Evolutionary conservation across 2,113 vertebrate genomes (phyloP).

Genomic region (Haemorhous mexicanus): DNA sequence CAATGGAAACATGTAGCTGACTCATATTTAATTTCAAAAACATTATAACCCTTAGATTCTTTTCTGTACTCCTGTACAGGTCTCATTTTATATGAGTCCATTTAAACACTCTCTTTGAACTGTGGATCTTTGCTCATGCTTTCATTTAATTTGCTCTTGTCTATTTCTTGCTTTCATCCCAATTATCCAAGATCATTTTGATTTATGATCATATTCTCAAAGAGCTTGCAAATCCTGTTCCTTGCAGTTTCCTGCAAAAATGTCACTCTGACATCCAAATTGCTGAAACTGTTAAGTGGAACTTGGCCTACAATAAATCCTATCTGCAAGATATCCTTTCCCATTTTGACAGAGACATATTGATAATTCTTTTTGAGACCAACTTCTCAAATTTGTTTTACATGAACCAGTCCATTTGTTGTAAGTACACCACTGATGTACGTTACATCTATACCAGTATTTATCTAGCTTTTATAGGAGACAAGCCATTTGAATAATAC

Average conservation of each 20-base stretch:
- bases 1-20: neutral
- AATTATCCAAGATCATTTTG: constrained; percentile 34
- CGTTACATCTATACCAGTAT: neutral
- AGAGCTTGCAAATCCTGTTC: neutral
- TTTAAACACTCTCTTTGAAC: constrained; percentile 29
- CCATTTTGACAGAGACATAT: neutral
- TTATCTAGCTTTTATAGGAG: neutral
- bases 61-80: neutral
- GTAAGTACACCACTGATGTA: neutral
- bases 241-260: neutral
- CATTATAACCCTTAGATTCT: neutral
- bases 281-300: neutral
- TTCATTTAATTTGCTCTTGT: constrained; percentile 25
- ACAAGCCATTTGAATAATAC: neutral
- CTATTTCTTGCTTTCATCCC: neutral
- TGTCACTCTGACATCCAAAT: neutral
- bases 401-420: neutral
- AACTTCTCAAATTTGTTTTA: neutral
- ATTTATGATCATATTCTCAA: constrained; percentile 8
- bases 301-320: neutral
- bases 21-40: constrained; percentile 13
- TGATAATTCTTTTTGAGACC: neutral
- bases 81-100: neutral
- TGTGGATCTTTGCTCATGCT: neutral
- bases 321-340: neutral